Evolutionary conservation across 2,888 invertebrate genomes (phyloP).

Genomic region (Leptopilina syphax): DNA sequence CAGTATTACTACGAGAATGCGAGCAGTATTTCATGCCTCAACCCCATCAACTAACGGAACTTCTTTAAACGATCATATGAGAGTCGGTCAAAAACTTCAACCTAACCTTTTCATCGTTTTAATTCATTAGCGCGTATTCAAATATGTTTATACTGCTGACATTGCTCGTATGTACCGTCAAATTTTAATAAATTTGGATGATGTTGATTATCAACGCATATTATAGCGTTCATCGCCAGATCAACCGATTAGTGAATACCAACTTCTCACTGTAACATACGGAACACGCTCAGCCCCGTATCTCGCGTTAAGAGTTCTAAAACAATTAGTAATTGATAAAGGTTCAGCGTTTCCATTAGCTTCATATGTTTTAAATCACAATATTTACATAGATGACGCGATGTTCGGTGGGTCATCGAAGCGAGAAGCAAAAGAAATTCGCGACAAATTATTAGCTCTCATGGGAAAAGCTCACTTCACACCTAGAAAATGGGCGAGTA

Average conservation of each 20-base stretch:
- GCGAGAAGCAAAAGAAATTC: neutral
- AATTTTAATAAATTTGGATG: neutral
- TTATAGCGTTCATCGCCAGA: conserved; percentile 42
- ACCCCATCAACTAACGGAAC: neutral
- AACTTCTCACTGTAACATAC: conserved; percentile 11
- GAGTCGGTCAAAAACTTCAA: neutral
- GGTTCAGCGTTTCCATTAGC: neutral
- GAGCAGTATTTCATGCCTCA: neutral
- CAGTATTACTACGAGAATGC: neutral
- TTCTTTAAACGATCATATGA: neutral
- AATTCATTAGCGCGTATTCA: neutral
- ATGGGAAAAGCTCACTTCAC: conserved; percentile 50
- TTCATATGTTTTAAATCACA: neutral
- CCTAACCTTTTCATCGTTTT: neutral
- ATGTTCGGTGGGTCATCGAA: neutral
- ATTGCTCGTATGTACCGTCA: conserved; percentile 1
- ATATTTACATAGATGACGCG: neutral
- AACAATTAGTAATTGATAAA: neutral
- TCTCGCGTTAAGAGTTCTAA: neutral
- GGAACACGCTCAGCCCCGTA: neutral
- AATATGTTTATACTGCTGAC: neutral
- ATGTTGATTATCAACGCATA: conserved; percentile 2
- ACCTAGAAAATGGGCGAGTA: conserved; percentile 50
- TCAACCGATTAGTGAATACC: conserved; percentile 33
- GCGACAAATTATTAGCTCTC: conserved; percentile 14